Conservation (phyloP, 2,888 invertebrate genomes). For the Agrochola lota region DNA sequence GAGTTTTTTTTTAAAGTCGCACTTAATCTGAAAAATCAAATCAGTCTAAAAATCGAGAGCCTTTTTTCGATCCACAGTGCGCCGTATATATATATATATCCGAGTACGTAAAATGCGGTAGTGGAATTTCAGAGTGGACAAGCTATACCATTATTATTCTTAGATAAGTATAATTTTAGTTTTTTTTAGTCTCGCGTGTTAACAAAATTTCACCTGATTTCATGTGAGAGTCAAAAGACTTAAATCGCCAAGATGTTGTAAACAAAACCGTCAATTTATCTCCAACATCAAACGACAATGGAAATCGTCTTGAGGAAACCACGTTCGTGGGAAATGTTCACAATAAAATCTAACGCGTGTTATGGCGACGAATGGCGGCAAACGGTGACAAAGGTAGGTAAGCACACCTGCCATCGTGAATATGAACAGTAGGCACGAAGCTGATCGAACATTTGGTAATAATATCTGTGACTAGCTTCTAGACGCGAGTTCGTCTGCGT, state of each 20-base stretch:
- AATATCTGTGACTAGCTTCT: background rate
- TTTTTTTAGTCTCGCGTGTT: too few species aligned
- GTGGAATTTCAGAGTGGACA: too few species aligned
- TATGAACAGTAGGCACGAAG: conserved; percentile 9
- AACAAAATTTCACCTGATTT: background rate
- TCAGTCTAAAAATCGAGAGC: too few species aligned
- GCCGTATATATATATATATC: too few species aligned
- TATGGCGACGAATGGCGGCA: conserved; percentile 19
- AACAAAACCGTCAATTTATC: conserved; percentile 22
- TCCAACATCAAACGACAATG: conserved; percentile 22
- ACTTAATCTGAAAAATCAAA: too few species aligned
- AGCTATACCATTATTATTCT: background rate
- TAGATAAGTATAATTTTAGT: too few species aligned
- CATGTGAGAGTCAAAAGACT: background rate
- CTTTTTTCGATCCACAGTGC: too few species aligned
- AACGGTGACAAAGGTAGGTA: conserved; percentile 27
- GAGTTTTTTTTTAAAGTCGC: too few species aligned
- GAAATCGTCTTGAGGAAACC: conserved; percentile 31
- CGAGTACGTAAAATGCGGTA: too few species aligned
- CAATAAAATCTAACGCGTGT: conserved; percentile 61
- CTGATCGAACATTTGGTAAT: conserved; percentile 18
- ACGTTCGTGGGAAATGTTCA: conserved; percentile 58
- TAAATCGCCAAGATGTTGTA: conserved; percentile 1
- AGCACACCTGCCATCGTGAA: conserved; percentile 45
- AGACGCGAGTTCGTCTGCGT: too few species aligned